Conservation (phyloP, 2,113 vertebrate genomes). For the Phaetusa simplex region DNA sequence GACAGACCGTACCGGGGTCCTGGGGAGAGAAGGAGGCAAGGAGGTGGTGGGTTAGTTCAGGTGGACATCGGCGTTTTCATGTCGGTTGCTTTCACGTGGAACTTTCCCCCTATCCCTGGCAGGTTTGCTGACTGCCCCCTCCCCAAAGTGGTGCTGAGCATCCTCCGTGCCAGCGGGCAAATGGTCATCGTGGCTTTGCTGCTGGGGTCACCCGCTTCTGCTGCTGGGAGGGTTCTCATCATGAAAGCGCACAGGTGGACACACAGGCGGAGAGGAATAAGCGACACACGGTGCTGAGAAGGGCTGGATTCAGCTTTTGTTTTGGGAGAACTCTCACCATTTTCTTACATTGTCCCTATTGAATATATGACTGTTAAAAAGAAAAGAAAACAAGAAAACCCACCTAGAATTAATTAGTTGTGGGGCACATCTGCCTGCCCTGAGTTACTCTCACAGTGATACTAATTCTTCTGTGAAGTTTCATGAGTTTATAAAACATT, state of each 20-base stretch:
- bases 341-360: not conserved
- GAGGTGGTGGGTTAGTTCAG: rapidly evolving
- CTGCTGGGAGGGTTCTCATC: not conserved
- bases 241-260: rapidly evolving
- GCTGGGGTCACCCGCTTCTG: not conserved
- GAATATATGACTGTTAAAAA: not conserved
- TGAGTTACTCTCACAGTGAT: not conserved
- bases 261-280: rapidly evolving
- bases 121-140: not conserved
- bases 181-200: rapidly evolving
- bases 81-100: rapidly evolving
- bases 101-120: rapidly evolving
- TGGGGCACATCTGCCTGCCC: not conserved
- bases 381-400: not conserved
- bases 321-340: not conserved
- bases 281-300: rapidly evolving
- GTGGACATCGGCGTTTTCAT: rapidly evolving
- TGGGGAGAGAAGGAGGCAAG: rapidly evolving
- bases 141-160: not conserved
- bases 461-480: not conserved
- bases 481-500: conserved; percentile 12
- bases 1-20: not conserved
- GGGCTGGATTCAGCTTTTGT: not conserved
- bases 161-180: rapidly evolving
- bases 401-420: not conserved